Evolutionary conservation across 92 coral and sea anemone species (phyloP), one percentile per base, ranked within the genome.

Genomic region (Porites lobata): DNA sequence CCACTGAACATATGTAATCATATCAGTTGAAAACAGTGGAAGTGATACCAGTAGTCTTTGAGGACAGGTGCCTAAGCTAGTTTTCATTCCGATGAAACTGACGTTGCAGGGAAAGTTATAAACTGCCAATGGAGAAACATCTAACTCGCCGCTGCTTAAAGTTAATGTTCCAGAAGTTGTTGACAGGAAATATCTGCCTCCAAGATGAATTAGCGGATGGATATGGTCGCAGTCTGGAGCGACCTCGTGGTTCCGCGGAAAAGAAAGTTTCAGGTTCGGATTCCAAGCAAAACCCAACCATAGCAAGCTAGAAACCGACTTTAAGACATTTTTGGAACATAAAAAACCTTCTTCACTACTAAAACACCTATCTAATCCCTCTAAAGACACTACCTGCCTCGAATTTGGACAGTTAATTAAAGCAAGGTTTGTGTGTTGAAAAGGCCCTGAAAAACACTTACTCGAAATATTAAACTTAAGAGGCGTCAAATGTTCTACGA

Each of bases 371-470:
- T 51, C 81, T 69, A 92, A 65, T 2, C 85, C 66, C 20, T 72
- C 90, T 10, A 74, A 22, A 13, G 76, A 52, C 9, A 86, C 59
- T 9, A 88, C 3, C 17, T 50, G 63, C 24, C 80, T 88, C 12
- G 87, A 52, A 52, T 88, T 18, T n/a, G 90, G 57, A 52, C 92
- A 84, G 1, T 90, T 72, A 13, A 83, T 83, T 38, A 91, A 15
- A 56, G 86, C 91, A 24, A 91, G 80, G 59, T 86, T 82, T 32
- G 62, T 76, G 47, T 78, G 77, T 12, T 14, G 70, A 0, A 87
- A 86, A 7, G 89, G 93, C 43, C 91, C 91, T 12, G 71, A 12
- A 56, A 73, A 87, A 50, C 94, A 91, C 8, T 50, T 50, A 15
- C 85, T 85, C 0, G 91, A 87, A 12, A 91, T 47, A 29, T 91